Evolutionary conservation across 2,113 vertebrate genomes (phyloP), one percentile per base, ranked within the genome.

Genomic region (Thomomys bottae): DNA sequence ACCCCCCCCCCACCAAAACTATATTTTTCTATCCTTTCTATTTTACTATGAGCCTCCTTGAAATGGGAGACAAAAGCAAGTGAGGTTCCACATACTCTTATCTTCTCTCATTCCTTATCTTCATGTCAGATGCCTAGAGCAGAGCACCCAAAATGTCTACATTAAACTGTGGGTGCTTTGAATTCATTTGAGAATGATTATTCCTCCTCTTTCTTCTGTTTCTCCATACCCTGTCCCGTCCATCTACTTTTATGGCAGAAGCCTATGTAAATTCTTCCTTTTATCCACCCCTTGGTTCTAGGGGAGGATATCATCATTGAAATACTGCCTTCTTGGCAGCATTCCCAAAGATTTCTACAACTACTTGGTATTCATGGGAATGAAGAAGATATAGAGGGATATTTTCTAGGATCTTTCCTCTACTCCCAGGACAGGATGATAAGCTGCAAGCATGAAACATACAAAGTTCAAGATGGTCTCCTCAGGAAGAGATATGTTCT

Each of bases 331-430:
- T 90, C 36, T 54, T 76, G 66, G 42, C 61, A 86, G 49, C 49
- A 67, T 54, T 83, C 63, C 72, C 84, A 30, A 6, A 63, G 82
- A 77, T 92, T 57, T 81, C 8, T 76, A 64, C 32, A 68, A 73
- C 40, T 68, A 59, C 32, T 90, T n/a, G 70, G 61, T 77, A 63
- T 24, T 79, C 67, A 61, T 67, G 40, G 21, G 59, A 67, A 79
- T 40, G 24, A 67, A 64, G 42, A 90, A 77, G 2, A 10, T 21
- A 88, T 70, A 87, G 42, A 49, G 20, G 21, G 32, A 0, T 67
- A 89, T 84, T 87, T 92, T 54, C 17, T 67, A 71, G 87, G 79
- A 24, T 75, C 77, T 89, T 93, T 86, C 78, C 87, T 54, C 40
- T 40, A n/a, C 45, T 72, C 32, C 42, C 15, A 87, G 30, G 45